Evolutionary conservation across 2,113 vertebrate species (phyloP), one percentile per base, ranked within the genome.

Genomic region (Sylvia atricapilla): DNA sequence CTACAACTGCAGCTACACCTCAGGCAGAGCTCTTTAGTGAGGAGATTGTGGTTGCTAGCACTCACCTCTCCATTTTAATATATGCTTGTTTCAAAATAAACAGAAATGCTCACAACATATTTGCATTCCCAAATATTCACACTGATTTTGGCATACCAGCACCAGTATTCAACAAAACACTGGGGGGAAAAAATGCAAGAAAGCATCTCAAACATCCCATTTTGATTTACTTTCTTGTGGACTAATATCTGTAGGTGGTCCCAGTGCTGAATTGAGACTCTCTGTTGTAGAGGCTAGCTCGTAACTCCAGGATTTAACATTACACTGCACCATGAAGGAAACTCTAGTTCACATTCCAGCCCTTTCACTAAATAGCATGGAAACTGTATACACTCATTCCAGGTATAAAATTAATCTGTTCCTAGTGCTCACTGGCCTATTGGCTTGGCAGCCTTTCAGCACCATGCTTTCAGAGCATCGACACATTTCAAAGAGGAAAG

Each of bases 351-450:
- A 81, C 72, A 84, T 95, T 94, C 90, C 76, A 94, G 50, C 18
- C 39, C 37, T 78, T 93, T 53, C 87, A 86, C 68, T 73, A 88
- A 83, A 94, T 35, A 78, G 79, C 89, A 84, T 63, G 64, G 64
- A 93, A 95, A 94, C n/a, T 72, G 50, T 63, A 90, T 24, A 88
- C 35, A 60, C 20, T 78, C 77, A 53, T 89, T 90, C 80, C 86
- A 94, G 64, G 73, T 90, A 95, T 23, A 92, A 95, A 97, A 94
- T 94, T 88, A 95, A 96, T 93, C 80, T 94, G 85, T 92, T 94
- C 95, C 88, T 87, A 95, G 79, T 75, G 79, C 56, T 95, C 83
- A 81, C 37, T 81, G 60, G 60, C 47, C 75, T 96, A 77, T 88
- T 90, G 92, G 24, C 44, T 93, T 95, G 93, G 89, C 94, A 94